Evolutionary conservation across 1,140 invertebrate species (phyloP), one percentile per base, ranked within the genome.

Genomic region (Drosophila nannoptera): DNA sequence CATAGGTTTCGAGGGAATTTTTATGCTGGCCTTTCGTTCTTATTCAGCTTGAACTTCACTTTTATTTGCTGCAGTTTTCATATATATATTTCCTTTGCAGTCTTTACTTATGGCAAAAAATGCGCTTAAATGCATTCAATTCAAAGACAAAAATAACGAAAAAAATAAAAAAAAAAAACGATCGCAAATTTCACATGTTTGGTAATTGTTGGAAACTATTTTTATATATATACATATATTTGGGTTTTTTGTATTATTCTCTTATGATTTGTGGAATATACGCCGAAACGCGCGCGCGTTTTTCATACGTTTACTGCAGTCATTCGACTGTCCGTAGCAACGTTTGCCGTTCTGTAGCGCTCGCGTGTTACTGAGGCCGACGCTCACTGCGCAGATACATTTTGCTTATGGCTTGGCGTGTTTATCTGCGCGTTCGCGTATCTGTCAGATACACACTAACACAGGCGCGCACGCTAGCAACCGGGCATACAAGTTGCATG

Each of bases 371-470:
- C 78, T 82, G 78, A 82, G 71, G 64, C 64, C 40, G 22, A 36
- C 73, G 69, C 78, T 77, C 74, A 71, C 50, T 75, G 78, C 78
- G 78, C 78, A 82, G 78, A 82, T 82, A 82, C 78, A 78, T 82
- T 82, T 82, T 82, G 63, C 67, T 75, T 73, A 42, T 61, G 45
- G 45, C 36, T 32, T 46, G 53, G 55, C 63, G 54, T 52, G 65
- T 72, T 72, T 72, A 72, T 72, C 69, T 72, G 69, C 69, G 58
- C 69, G 69, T 68, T 71, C 55, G 69, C 63, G 56, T 71, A 71
- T 71, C 69, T 63, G 42, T 59, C 65, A 72, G 65, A 68, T 72
- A 72, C 69, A 56, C 16, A 48, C 64, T 59, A 22, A 54, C 35
- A 36, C n/a, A 48, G 32, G 9, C 40, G 14, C 50, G 31, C 55